Percentiles rank a stretch among this genome's conserved stretches.
These are phyloP conservation scores for Dendrocincla fuliginosa DNA, from an alignment of 2,797 vertebrate species.

Conservation along the genomic window DNA sequence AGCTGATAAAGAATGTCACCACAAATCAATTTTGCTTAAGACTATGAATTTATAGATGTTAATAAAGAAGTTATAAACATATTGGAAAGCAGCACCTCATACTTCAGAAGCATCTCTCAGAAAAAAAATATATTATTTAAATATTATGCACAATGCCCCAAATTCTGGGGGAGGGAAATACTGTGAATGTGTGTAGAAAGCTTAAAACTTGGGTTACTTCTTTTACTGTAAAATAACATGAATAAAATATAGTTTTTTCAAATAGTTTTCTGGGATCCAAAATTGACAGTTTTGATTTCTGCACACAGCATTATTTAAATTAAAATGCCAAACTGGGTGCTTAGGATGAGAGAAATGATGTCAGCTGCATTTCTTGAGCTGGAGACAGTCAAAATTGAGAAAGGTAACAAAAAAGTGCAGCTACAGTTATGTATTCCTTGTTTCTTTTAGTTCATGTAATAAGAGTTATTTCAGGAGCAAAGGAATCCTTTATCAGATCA, in stretches of 20 bases:
- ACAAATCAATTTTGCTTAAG: not conserved
- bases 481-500: not conserved
- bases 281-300: slow-evolving; percentile 9
- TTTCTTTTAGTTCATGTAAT: not conserved
- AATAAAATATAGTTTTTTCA: not conserved
- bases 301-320: not conserved
- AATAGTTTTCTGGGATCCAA: not conserved
- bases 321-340: not conserved
- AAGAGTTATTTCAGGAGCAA: not conserved
- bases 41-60: not conserved
- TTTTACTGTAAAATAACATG: not conserved
- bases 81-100: not conserved
- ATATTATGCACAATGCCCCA: not conserved
- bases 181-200: not conserved
- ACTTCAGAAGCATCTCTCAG: not conserved
- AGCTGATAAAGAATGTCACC: not conserved
- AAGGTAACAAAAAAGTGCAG: not conserved
- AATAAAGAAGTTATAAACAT: not conserved
- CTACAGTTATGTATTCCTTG: not conserved
- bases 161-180: not conserved
- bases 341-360: not conserved
- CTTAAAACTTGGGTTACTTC: not conserved
- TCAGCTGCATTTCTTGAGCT: not conserved
- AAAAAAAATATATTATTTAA: not conserved
- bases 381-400: not conserved